These are phyloP conservation scores for Caenorhabditis sp. DNA, from an alignment of 2,888 invertebrate species.

Conservation along the genomic window DNA sequence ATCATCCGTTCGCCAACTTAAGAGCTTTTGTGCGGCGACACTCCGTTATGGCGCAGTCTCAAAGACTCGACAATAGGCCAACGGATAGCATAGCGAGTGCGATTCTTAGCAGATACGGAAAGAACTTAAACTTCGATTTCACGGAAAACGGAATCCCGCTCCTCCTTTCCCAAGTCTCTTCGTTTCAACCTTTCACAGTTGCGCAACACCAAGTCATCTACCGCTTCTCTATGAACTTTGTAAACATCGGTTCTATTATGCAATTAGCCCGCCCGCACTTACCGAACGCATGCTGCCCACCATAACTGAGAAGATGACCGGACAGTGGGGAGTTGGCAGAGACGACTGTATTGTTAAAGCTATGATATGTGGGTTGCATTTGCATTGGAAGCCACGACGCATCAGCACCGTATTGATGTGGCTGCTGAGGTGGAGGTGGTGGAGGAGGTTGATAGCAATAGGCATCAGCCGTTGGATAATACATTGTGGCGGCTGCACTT, in stretches of 20 bases:
- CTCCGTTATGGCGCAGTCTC: too few relatives aligned
- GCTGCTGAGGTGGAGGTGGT: slow-evolving; percentile 32
- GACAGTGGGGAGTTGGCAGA: slow-evolving; percentile 40
- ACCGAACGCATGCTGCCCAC: slow-evolving; percentile 43
- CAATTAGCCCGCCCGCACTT: slow-evolving; percentile 21
- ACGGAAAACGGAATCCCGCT: too few relatives aligned
- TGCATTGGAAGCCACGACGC: slow-evolving; percentile 56
- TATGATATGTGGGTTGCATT: slow-evolving; percentile 51
- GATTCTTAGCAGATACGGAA: too few relatives aligned
- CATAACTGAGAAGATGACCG: slow-evolving; percentile 45
- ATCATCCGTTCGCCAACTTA: too few relatives aligned
- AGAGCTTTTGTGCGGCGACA: too few relatives aligned
- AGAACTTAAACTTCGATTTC: too few relatives aligned
- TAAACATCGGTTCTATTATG: neutral
- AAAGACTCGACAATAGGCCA: too few relatives aligned
- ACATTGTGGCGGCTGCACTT: slow-evolving; percentile 48
- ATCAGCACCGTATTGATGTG: neutral
- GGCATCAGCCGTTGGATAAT: slow-evolving; percentile 36
- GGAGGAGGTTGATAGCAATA: slow-evolving; percentile 52
- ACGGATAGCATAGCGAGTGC: too few relatives aligned
- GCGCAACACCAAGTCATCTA: neutral
- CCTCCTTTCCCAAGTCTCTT: neutral
- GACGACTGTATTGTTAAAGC: slow-evolving; percentile 27
- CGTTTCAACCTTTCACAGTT: neutral
- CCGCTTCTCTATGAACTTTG: slow-evolving; percentile 6